Conservation (phyloP, 1,140 invertebrate genomes). For the Temnothorax longispinosus region DNA sequence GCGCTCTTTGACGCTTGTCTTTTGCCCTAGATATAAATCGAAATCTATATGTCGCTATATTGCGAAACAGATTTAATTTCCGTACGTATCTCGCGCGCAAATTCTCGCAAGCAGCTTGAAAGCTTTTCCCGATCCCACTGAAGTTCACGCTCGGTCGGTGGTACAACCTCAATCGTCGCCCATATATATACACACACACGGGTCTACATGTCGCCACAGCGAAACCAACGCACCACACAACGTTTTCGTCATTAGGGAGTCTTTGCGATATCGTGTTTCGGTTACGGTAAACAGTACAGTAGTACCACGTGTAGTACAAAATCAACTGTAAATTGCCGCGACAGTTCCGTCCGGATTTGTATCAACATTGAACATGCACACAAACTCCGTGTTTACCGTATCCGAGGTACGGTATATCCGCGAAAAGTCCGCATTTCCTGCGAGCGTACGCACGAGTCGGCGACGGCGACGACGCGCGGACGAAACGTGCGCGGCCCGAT, state of each 20-base stretch:
- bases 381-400: slow-evolving; percentile 42
- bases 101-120: slow-evolving; percentile 49
- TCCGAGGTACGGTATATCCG: slow-evolving; percentile 11
- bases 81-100: slow-evolving; percentile 18
- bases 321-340: slow-evolving; percentile 40
- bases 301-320: slow-evolving; percentile 22
- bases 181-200: background rate
- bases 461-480: background rate
- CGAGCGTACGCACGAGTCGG: background rate
- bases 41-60: background rate
- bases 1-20: background rate
- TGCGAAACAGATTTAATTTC: slow-evolving; percentile 35
- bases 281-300: slow-evolving; percentile 53
- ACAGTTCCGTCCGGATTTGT: slow-evolving; percentile 28
- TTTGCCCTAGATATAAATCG: background rate
- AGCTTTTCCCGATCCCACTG: slow-evolving; percentile 40
- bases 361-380: slow-evolving; percentile 40
- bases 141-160: slow-evolving; percentile 48
- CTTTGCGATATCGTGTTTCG: slow-evolving; percentile 53
- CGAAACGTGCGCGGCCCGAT: background rate
- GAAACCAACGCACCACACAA: slow-evolving; percentile 32
- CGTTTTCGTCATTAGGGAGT: slow-evolving; percentile 59
- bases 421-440: slow-evolving; percentile 39
- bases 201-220: background rate
- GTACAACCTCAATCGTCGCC: slow-evolving; percentile 40